phyloP scores from a whole-genome alignment of 2,888 invertebrate species.

The Philhelius pedissequus region DNA sequence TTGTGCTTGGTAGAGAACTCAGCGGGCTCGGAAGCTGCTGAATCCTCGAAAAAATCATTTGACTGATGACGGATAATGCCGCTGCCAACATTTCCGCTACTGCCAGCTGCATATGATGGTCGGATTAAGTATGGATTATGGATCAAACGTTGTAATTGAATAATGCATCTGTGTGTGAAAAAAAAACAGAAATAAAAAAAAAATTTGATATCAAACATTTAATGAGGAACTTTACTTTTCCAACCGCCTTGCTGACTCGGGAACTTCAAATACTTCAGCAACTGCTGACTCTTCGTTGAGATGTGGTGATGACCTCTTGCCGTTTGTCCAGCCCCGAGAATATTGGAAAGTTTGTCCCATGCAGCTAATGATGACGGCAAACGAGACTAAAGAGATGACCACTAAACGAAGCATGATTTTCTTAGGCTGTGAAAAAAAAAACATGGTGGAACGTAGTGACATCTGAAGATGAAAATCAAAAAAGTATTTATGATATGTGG shows the following conservation, averaged over 20 bases:
- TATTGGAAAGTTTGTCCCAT: conserved; percentile 87
- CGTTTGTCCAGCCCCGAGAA: conserved; percentile 88
- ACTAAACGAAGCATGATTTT: conserved; percentile 69
- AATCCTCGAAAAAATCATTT: conserved; percentile 74
- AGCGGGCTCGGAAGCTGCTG: conserved; percentile 65
- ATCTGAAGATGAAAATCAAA: neutral
- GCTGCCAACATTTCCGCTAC: conserved; percentile 69
- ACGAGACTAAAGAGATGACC: conserved; percentile 71
- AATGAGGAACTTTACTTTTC: conserved; percentile 72
- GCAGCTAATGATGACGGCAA: conserved; percentile 69
- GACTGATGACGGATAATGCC: conserved; percentile 73
- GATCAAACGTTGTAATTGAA: conserved; percentile 74
- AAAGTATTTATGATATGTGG: too few relatives aligned
- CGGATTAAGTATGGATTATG: conserved; percentile 73
- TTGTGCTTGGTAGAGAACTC: conserved; percentile 68
- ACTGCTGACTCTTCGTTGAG: conserved; percentile 70
- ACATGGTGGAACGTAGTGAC: neutral
- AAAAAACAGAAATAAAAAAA: neutral
- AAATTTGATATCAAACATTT: neutral
- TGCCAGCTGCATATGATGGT: conserved; percentile 56
- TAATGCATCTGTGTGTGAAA: conserved; percentile 72
- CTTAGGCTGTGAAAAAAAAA: neutral
- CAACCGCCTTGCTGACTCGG: conserved; percentile 73
- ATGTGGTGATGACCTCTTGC: conserved; percentile 80
- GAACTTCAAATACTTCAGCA: conserved; percentile 74